These are phyloP conservation scores for Drymodes brunneopygia DNA, from an alignment of 2,113 vertebrate genomes.

Conservation along the genomic window DNA sequence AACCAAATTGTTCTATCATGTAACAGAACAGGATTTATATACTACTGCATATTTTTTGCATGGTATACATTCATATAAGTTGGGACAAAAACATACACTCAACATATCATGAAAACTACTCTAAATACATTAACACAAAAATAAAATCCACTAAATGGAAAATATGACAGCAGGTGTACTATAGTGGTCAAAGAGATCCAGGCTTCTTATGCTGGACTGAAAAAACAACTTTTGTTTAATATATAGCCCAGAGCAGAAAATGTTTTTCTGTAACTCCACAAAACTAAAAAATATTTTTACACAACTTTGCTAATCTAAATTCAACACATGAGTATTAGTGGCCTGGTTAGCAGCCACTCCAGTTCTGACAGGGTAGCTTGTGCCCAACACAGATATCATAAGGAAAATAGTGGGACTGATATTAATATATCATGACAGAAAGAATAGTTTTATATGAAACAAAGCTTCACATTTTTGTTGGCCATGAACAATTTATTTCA, in stretches of 20 bases:
- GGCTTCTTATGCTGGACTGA: not conserved
- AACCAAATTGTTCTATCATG: not conserved
- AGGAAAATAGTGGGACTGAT: rapidly evolving
- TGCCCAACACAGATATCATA: not conserved
- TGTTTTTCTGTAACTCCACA: not conserved
- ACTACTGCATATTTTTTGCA: not conserved
- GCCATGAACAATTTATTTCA: not conserved
- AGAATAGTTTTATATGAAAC: not conserved
- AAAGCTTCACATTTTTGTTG: not conserved
- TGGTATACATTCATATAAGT: not conserved
- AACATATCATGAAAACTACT: not conserved
- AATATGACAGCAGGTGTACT: not conserved
- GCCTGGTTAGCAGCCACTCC: not conserved
- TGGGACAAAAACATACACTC: not conserved
- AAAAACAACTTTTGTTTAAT: not conserved
- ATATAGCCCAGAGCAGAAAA: not conserved
- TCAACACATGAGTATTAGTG: not conserved
- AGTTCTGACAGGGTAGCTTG: not conserved
- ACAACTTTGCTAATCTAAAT: not conserved
- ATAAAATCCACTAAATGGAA: not conserved
- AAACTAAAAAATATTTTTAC: not conserved
- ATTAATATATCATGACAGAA: rapidly evolving
- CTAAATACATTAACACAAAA: not conserved
- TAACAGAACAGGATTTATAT: not conserved
- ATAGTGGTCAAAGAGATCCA: not conserved